These are phyloP conservation scores for Parauchenoglanis punctatus DNA, from an alignment of 2,797 vertebrate species.

Conservation along the genomic window DNA sequence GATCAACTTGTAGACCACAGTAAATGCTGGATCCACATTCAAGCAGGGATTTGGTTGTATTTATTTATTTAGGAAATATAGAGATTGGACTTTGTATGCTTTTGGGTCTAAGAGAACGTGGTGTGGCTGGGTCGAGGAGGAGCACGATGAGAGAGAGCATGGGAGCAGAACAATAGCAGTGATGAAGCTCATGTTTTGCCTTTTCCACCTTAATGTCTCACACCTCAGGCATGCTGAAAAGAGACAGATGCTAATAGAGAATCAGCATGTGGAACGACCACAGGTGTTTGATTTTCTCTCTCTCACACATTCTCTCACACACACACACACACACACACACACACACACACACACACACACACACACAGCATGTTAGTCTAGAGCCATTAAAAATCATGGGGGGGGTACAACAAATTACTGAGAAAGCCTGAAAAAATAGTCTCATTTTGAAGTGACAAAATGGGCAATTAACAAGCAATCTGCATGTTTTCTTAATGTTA, in stretches of 20 bases:
- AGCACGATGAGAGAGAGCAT: background rate
- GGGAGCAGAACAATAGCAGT: slow-evolving; percentile 7
- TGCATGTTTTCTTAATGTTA: slow-evolving; percentile 51
- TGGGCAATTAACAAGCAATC: slow-evolving; percentile 52
- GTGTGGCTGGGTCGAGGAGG: background rate
- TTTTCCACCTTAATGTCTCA: slow-evolving; percentile 25
- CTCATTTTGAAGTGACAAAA: slow-evolving; percentile 53
- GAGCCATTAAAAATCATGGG: slow-evolving; percentile 46
- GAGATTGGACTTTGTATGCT: background rate
- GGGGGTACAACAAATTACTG: slow-evolving; percentile 43
- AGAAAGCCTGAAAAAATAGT: slow-evolving; percentile 40
- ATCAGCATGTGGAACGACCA: slow-evolving; percentile 32
- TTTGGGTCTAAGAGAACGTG: background rate
- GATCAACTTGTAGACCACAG: background rate
- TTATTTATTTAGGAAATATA: background rate
- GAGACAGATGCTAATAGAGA: slow-evolving; percentile 35
- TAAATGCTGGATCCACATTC: background rate
- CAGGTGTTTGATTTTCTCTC: slow-evolving; percentile 31
- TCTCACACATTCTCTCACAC: background rate
- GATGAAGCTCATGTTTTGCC: slow-evolving; percentile 22
- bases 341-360: slow-evolving; percentile 9
- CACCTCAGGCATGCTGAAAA: slow-evolving; percentile 25
- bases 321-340: slow-evolving; percentile 7
- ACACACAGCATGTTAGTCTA: slow-evolving; percentile 38
- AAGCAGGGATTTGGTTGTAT: background rate